phyloP scores from a whole-genome alignment of 37 sponge, comb jelly and placozoan species.

The Beroe ovata region DNA sequence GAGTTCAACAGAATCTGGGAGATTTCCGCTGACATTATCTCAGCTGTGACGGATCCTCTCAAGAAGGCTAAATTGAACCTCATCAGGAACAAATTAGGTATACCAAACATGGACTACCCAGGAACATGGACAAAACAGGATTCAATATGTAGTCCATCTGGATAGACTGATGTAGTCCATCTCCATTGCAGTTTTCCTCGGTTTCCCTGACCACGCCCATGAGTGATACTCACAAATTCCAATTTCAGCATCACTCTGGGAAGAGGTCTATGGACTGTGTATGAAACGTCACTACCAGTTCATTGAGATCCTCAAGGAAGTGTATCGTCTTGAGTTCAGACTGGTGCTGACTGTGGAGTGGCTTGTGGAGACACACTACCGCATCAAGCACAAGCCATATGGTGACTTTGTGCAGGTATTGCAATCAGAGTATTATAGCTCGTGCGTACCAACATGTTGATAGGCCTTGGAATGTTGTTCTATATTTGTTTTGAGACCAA shows the following conservation, averaged over 20 bases:
- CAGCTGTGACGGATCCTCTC: slow-evolving; percentile 33
- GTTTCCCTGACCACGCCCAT: too few species aligned
- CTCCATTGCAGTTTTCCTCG: too few species aligned
- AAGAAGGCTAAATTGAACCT: slow-evolving; percentile 64
- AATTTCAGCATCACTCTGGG: slow-evolving; percentile 28
- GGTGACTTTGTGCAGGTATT: slow-evolving; percentile 65
- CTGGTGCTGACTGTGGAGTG: slow-evolving; percentile 66
- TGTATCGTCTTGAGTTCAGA: slow-evolving; percentile 49
- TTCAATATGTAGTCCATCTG: too few species aligned
- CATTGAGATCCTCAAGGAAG: slow-evolving; percentile 66
- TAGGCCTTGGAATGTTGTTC: too few species aligned
- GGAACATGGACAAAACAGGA: too few species aligned
- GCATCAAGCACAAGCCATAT: slow-evolving; percentile 50
- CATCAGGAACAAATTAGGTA: slow-evolving; percentile 63
- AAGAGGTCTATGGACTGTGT: slow-evolving; percentile 57
- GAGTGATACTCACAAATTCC: too few species aligned
- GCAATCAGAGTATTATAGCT: too few species aligned
- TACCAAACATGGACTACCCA: too few species aligned
- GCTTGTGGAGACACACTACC: slow-evolving; percentile 66
- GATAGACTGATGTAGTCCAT: too few species aligned
- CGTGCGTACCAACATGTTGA: too few species aligned
- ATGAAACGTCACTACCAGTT: slow-evolving; percentile 64
- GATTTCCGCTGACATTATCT: slow-evolving; percentile 36
- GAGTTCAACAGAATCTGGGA: slow-evolving; percentile 68
- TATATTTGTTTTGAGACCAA: too few species aligned